These are phyloP conservation scores for Smutsia temminckii DNA, from an alignment of 2,797 vertebrate genomes.

Conservation along the genomic window DNA sequence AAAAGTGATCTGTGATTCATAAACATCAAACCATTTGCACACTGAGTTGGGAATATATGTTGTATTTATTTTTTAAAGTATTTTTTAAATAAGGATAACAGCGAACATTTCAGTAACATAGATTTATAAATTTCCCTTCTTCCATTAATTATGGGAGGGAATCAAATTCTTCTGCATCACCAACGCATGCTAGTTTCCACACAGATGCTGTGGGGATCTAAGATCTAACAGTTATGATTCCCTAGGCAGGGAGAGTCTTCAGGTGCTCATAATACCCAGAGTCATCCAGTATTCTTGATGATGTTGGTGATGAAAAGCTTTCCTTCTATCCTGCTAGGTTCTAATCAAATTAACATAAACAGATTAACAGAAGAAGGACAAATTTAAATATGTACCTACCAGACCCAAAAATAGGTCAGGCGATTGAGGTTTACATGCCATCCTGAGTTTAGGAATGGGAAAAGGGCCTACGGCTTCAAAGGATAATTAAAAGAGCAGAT, in stretches of 20 bases:
- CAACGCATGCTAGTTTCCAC: not conserved
- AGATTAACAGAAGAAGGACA: not conserved
- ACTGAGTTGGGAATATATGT: not conserved
- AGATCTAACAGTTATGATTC: not conserved
- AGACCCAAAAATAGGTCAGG: not conserved
- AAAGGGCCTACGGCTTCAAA: not conserved
- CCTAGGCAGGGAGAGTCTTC: not conserved
- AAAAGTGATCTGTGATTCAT: not conserved
- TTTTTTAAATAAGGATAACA: constrained; percentile 41
- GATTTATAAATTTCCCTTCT: not conserved
- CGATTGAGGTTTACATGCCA: not conserved
- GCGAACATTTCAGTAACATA: not conserved
- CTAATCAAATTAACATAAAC: not conserved
- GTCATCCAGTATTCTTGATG: not conserved
- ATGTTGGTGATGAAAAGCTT: not conserved
- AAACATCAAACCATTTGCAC: not conserved
- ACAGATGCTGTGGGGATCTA: not conserved
- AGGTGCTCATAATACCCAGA: not conserved
- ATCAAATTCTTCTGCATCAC: not conserved
- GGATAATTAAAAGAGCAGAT: not conserved
- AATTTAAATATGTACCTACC: not conserved
- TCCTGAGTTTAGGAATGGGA: not conserved
- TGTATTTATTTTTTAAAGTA: not conserved
- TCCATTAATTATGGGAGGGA: not conserved
- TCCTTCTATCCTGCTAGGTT: not conserved